Conservation (phyloP, 2,888 invertebrate genomes). For the Orthosia cruda region DNA sequence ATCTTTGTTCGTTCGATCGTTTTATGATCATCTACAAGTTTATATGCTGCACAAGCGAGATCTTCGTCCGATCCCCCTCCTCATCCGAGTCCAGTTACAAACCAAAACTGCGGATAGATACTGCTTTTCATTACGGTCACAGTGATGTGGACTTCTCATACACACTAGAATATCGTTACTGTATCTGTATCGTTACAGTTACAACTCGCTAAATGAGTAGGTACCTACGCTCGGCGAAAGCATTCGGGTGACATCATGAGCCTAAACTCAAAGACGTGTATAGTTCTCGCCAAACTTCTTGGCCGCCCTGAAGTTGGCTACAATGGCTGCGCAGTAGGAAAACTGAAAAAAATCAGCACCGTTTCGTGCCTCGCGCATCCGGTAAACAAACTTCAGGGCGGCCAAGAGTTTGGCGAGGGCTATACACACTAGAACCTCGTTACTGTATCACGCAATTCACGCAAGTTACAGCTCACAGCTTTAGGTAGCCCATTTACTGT, state of each 20-base stretch:
- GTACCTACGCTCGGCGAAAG: too few species aligned
- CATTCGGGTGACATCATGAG: too few species aligned
- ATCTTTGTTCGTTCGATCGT: too few species aligned
- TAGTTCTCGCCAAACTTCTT: too few species aligned
- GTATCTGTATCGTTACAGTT: neutral
- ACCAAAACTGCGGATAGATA: neutral
- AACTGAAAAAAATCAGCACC: too few species aligned
- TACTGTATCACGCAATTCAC: neutral
- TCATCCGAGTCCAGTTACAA: neutral
- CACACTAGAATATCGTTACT: neutral
- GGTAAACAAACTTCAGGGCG: too few species aligned
- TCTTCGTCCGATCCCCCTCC: neutral
- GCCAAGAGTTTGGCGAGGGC: too few species aligned
- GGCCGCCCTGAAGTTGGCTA: too few species aligned
- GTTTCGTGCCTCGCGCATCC: too few species aligned
- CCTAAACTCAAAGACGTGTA: too few species aligned
- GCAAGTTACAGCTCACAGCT: neutral
- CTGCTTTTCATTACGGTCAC: neutral
- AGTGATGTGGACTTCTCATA: neutral
- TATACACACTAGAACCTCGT: neutral
- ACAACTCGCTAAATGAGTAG: neutral
- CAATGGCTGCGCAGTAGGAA: too few species aligned
- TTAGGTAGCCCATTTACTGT: neutral
- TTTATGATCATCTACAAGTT: neutral
- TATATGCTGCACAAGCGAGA: neutral